Percentiles rank a stretch among this genome's conserved stretches.
These are phyloP conservation scores for Podilymbus podiceps DNA, from an alignment of 2,113 vertebrate genomes.

Conservation along the genomic window DNA sequence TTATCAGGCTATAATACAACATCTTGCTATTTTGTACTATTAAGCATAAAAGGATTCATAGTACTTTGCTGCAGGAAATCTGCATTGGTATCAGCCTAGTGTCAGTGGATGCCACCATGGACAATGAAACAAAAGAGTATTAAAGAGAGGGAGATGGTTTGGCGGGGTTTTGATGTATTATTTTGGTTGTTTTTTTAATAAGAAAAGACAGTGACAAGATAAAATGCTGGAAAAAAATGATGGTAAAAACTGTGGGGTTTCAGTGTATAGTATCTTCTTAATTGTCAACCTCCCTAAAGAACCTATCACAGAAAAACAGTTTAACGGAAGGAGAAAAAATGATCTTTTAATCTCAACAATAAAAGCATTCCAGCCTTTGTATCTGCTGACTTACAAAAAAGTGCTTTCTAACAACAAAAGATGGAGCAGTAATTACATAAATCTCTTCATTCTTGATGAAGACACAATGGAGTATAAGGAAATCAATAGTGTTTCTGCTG, in stretches of 20 bases:
- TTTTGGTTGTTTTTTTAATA: neutral
- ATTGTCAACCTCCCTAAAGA: constrained; percentile 61
- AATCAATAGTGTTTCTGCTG: constrained; percentile 76
- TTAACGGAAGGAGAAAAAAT: constrained; percentile 54
- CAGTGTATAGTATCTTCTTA: constrained; percentile 35
- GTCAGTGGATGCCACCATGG: neutral
- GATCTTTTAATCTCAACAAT: constrained; percentile 81
- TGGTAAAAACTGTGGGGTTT: constrained; percentile 42
- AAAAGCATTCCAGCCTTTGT: constrained; percentile 77
- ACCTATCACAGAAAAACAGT: constrained; percentile 68
- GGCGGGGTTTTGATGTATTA: neutral
- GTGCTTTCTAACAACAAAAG: constrained; percentile 80
- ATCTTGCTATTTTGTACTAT: neutral
- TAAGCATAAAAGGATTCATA: neutral
- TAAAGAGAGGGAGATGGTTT: neutral
- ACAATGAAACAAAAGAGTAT: constrained; percentile 1
- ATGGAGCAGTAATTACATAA: constrained; percentile 84
- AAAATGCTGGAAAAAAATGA: constrained; percentile 50
- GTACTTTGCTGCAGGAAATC: neutral
- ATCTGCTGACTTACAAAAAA: constrained; percentile 81
- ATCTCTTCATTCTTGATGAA: constrained; percentile 83
- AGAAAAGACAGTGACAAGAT: constrained; percentile 11
- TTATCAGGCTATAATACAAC: neutral
- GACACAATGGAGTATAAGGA: constrained; percentile 75
- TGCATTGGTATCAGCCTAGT: neutral